Conservation (phyloP, 1,140 invertebrate genomes). For the Periplaneta americana region DNA sequence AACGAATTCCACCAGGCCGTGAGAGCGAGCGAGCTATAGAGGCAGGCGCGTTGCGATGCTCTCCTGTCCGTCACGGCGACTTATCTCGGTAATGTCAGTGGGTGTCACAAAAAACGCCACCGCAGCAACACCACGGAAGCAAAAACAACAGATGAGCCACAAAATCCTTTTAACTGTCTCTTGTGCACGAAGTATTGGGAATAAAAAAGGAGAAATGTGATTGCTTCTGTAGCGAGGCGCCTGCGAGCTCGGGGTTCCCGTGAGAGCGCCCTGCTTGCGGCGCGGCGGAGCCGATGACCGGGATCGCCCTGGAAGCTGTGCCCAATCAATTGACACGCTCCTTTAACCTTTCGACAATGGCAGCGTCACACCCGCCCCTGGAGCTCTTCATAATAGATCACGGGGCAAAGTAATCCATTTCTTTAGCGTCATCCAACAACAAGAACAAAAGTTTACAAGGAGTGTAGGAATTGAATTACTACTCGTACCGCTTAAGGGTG, state of each 20-base stretch:
- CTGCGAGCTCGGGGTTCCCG: background rate
- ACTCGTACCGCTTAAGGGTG: no score
- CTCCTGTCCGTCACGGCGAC: background rate
- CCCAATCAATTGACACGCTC: background rate
- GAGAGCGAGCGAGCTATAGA: background rate
- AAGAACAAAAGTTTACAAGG: background rate
- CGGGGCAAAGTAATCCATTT: background rate
- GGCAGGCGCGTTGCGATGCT: background rate
- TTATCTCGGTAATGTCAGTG: background rate
- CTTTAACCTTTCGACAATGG: background rate
- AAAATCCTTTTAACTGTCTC: background rate
- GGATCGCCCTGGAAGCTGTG: background rate
- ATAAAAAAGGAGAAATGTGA: background rate
- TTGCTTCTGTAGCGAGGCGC: background rate
- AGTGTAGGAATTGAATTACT: background rate
- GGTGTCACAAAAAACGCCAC: background rate
- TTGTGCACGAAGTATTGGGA: background rate
- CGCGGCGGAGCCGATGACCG: background rate
- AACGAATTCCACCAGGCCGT: background rate
- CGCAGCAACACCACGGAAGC: background rate
- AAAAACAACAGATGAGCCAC: background rate
- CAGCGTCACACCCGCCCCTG: background rate
- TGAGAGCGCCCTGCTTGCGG: background rate
- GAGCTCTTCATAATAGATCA: background rate
- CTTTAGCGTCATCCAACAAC: background rate